A percentile compares a stretch with the other conserved stretches of the same genome.
Conservation (phyloP, 2,797 vertebrate species). For the Chaetophractus vellerosus region DNA sequence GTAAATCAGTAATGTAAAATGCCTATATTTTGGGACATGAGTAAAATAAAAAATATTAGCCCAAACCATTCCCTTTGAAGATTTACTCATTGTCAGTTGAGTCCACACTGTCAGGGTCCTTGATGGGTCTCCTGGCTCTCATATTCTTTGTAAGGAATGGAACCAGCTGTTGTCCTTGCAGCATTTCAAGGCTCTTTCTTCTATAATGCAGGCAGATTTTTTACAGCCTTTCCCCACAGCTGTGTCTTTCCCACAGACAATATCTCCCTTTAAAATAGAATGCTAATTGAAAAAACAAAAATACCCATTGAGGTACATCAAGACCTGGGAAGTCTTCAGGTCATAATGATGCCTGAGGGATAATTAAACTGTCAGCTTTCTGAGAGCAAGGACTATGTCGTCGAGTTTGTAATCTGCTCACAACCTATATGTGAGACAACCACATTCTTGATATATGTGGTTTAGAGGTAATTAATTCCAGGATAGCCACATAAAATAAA, state of each 20-base stretch:
- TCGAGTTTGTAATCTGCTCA: neutral
- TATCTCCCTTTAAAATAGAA: neutral
- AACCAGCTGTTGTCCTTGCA: neutral
- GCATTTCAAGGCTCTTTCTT: neutral
- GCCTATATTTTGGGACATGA: neutral
- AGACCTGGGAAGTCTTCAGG: neutral
- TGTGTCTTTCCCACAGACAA: neutral
- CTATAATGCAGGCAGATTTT: neutral
- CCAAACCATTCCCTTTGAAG: neutral
- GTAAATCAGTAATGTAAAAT: neutral
- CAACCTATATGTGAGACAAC: neutral
- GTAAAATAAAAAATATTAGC: neutral
- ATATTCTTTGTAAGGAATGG: neutral
- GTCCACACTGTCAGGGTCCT: neutral
- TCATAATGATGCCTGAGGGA: neutral
- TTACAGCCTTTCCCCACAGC: neutral
- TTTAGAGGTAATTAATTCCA: slow-evolving; percentile 1
- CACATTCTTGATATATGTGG: slow-evolving; percentile 46
- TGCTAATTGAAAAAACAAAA: neutral
- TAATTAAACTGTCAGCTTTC: slow-evolving; percentile 37
- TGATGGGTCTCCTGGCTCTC: neutral
- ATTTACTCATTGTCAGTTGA: neutral
- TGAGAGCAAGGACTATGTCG: neutral
- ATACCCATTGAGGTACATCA: neutral
- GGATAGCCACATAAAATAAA: slow-evolving; percentile 1